Evolutionary conservation across 2,888 invertebrate species (phyloP).

Genomic region (Mesoligia furuncula): DNA sequence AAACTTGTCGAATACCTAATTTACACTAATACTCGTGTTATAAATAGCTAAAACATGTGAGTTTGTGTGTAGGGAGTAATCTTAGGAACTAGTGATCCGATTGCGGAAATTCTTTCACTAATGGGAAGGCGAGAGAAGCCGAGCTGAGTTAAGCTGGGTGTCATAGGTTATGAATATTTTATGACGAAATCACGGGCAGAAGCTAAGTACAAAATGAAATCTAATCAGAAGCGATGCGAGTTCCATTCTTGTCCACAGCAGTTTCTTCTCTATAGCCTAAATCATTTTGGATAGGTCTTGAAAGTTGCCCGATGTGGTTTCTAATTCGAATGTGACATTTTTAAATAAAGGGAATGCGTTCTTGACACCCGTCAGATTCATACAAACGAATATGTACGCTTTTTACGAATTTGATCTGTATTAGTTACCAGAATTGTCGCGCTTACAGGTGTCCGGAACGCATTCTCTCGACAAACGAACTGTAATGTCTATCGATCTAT

Average conservation of each 20-base stretch:
- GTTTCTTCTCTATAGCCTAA: neutral
- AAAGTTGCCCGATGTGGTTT: neutral
- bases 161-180: too few species aligned
- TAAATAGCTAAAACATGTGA: too few species aligned
- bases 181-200: too few species aligned
- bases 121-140: neutral
- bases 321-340: neutral
- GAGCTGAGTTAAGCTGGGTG: too few species aligned
- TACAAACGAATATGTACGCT: neutral
- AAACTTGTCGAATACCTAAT: too few species aligned
- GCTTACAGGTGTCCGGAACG: neutral
- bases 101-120: neutral
- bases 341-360: neutral
- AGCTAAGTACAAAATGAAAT: too few species aligned
- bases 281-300: neutral
- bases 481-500: neutral
- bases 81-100: neutral
- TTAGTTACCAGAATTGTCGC: neutral
- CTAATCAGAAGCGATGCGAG: neutral
- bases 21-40: too few species aligned
- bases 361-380: neutral
- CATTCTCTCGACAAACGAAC: neutral
- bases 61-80: too few species aligned
- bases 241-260: neutral
- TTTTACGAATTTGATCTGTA: neutral